Conservation (phyloP, 1,140 invertebrate genomes). For the Cotesia vestalis region DNA sequence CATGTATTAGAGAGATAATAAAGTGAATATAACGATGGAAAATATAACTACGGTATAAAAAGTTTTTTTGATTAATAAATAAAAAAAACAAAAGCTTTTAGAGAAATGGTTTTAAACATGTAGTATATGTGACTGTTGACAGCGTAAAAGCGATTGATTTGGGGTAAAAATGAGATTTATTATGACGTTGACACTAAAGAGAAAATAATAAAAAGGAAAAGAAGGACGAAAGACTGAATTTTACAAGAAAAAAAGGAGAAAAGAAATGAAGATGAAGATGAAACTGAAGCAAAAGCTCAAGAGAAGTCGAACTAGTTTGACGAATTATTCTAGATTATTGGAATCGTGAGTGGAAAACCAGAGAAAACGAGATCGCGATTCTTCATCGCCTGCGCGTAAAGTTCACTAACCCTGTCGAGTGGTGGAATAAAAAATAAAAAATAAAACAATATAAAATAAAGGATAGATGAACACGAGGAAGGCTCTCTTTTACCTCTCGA, state of each 20-base stretch:
- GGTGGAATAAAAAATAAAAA: conserved; percentile 19
- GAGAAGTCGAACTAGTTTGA: conserved; percentile 20
- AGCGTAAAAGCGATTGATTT: conserved; percentile 24
- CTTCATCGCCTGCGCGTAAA: conserved; percentile 30
- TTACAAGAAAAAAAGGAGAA: neutral
- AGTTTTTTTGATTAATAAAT: neutral
- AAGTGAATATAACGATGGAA: too few relatives aligned
- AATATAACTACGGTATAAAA: too few relatives aligned
- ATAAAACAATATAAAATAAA: conserved; percentile 13
- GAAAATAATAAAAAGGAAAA: neutral
- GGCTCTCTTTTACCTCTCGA: conserved; percentile 30
- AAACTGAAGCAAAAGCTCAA: too few relatives aligned
- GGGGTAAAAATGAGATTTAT: conserved; percentile 7
- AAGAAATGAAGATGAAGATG: neutral
- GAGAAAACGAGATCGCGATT: conserved; percentile 29
- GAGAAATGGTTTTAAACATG: conserved; percentile 12
- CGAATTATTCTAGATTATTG: conserved; percentile 38
- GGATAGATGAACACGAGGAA: conserved; percentile 1
- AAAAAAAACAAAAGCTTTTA: conserved; percentile 14
- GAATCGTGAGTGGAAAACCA: conserved; percentile 33
- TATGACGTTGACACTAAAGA: neutral
- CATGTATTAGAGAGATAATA: too few relatives aligned
- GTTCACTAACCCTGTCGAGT: conserved; percentile 36
- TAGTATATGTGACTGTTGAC: neutral
- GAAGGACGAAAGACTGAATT: too few relatives aligned